Base-by-base conservation (phyloP, 1,140 invertebrate species). In the Drosophila pandora region DNA sequence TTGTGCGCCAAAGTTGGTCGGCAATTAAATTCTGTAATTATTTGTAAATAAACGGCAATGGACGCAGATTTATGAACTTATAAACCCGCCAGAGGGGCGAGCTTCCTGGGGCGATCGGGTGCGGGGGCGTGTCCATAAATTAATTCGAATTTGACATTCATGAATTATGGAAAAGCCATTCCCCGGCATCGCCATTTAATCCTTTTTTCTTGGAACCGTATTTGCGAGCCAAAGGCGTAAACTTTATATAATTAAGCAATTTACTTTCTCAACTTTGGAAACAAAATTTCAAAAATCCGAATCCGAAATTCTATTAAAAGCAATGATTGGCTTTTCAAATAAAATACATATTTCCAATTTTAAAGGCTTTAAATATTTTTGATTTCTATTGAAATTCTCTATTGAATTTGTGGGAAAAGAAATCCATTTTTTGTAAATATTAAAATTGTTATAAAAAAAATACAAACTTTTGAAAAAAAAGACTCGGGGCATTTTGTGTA, bases 1-100 rank as follows among this genome's bases (percentile, higher is more conserved):
- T 67, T 56, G 49, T 65, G 59, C 63, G 63, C 63, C 59, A 52
- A 67, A 67, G 59, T 67, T 64, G 65, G 32, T 25, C 41, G 25
- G 65, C 63, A 69, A 69, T 69, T 69, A 69, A 69, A 69, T 69
- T 49, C 50, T 49, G 65, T 69, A 69, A 69, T 69, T 69, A 69
- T 69, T 69, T 69, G 65, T 69, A 69, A 69, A 69, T 69, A 69
- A 69, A 49, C 65, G 65, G 63, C 65, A 48, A 69, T 69, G 63
- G 65, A 69, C 30, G 39, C 50, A 57, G 63, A 69, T 69, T 69
- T 69, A 69, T 69, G 52, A 68, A 69, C 65, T 69, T 69, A 69
- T 69, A 69, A 69, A 69, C 69, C 50, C 65, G 3, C 21, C 63
- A 41, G 5, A 30, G 32, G 49, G 25, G 50, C 13, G 17, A 30